Base-by-base conservation (phyloP, 2,888 invertebrate genomes). In the Quadroppia sp. region DNA sequence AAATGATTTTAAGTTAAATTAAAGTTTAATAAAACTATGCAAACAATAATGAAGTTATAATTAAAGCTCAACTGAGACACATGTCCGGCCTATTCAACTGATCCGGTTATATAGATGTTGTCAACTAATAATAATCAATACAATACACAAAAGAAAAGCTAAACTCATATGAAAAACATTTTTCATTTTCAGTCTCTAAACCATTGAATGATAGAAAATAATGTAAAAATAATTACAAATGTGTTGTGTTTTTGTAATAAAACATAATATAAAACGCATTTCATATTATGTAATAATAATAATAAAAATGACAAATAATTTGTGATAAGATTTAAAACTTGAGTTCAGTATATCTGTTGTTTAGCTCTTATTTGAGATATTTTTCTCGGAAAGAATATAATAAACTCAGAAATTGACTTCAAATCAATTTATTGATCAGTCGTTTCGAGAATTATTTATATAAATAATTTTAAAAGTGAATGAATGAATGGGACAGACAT, bases 251-350 rank as follows among this genome's bases (percentile, higher is more conserved):
- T 50, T 20, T 50, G n/a, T n/a, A 20, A n/a, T 50, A n/a, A 3
- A n/a, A 50, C 20, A 20, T n/a, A 20, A 7, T 7, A 4, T 50
- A 20, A 28, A 56, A 28, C 56, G 30, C 28, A 56, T 53, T 53
- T 53, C 11, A 11, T 28, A 56, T 56, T 56, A 56, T 28, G 56
- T 28, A 56, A 56, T 56, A 56, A 30, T 56, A 48, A 48, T 48
- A 56, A 56, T 56, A 56, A 56, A 56, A 56, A 25, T 56, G 56
- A 56, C 56, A 56, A 30, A 56, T 56, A 56, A 56, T 56, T 23
- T 23, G 28, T 2, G 56, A 56, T 56, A 28, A 56, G 56, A 56
- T 28, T 50, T 48, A 17, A 15, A 11, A 11, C 7, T 40, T 45
- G 45, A 45, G 45, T 45, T 50, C 50, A 50, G 50, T n/a, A 6